These are phyloP conservation scores for Rotaria magnacalcarata DNA, from an alignment of 2,888 invertebrate species.

Conservation along the genomic window DNA sequence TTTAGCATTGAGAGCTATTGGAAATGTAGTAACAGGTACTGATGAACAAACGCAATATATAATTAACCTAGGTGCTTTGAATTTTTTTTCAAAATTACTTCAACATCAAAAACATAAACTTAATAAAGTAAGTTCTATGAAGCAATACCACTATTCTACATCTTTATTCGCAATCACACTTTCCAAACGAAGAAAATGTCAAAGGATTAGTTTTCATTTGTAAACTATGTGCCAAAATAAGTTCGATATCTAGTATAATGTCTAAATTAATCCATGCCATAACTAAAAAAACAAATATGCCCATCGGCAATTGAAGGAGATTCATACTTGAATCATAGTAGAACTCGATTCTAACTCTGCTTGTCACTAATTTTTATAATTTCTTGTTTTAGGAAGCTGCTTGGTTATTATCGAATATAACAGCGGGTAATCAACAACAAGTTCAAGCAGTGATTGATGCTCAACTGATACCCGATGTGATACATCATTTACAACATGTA, in stretches of 20 bases:
- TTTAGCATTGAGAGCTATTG: constrained; percentile 82
- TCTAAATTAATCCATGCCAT: too few relatives aligned
- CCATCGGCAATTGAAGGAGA: too few relatives aligned
- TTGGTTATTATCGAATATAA: constrained; percentile 97
- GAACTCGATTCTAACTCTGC: too few relatives aligned
- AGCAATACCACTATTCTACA: too few relatives aligned
- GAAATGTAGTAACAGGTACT: constrained; percentile 95
- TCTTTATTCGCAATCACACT: too few relatives aligned
- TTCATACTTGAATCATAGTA: too few relatives aligned
- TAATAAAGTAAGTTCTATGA: constrained; percentile 69
- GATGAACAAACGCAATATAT: constrained; percentile 98
- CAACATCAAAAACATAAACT: constrained; percentile 95
- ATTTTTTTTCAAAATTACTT: constrained; percentile 84
- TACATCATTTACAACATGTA: constrained; percentile 77
- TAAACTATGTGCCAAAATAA: too few relatives aligned
- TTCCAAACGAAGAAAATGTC: too few relatives aligned
- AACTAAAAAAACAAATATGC: too few relatives aligned
- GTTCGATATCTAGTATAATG: too few relatives aligned
- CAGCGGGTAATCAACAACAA: constrained; percentile 94
- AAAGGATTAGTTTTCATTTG: too few relatives aligned
- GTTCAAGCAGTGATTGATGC: constrained; percentile 89
- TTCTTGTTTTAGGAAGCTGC: constrained; percentile 72
- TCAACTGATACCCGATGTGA: constrained; percentile 84
- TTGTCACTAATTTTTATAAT: too few relatives aligned
- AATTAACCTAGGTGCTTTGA: constrained; percentile 85